phyloP scores from a whole-genome alignment of 1,140 invertebrate genomes.

The Apis dorsata region DNA sequence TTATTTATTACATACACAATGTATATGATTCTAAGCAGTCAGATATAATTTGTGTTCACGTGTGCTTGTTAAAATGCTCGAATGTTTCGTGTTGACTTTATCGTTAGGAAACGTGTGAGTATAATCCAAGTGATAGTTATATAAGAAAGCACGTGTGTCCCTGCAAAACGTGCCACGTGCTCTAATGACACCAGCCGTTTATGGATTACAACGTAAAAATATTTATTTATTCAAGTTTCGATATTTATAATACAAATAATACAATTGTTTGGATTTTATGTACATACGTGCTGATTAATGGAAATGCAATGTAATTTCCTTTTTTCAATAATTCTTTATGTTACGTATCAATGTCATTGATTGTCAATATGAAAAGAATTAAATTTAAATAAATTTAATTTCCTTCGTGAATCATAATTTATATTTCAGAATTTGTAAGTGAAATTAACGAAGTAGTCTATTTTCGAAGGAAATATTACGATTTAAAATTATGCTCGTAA shows the following conservation, averaged over 20 bases:
- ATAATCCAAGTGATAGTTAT: conserved; percentile 17
- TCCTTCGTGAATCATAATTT: background rate
- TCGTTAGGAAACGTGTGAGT: background rate
- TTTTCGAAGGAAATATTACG: no score
- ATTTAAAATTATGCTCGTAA: background rate
- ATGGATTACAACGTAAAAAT: background rate
- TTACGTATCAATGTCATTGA: background rate
- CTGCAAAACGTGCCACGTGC: conserved; percentile 31
- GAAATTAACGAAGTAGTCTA: background rate
- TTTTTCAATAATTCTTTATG: background rate
- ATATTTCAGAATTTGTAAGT: background rate
- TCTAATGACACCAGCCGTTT: background rate
- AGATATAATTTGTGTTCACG: background rate
- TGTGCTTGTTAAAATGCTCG: background rate
- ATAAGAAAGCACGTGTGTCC: conserved; percentile 35
- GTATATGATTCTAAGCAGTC: background rate
- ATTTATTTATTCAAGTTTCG: conserved; percentile 9
- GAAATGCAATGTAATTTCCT: background rate
- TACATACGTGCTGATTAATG: background rate
- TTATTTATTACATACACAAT: background rate
- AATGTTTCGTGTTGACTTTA: background rate
- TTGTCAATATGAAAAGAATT: background rate
- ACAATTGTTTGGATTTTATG: background rate
- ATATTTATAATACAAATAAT: conserved; percentile 12
- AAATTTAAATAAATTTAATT: background rate